These are phyloP conservation scores for Petroica traversi DNA, from an alignment of 2,113 vertebrate genomes.

Conservation along the genomic window DNA sequence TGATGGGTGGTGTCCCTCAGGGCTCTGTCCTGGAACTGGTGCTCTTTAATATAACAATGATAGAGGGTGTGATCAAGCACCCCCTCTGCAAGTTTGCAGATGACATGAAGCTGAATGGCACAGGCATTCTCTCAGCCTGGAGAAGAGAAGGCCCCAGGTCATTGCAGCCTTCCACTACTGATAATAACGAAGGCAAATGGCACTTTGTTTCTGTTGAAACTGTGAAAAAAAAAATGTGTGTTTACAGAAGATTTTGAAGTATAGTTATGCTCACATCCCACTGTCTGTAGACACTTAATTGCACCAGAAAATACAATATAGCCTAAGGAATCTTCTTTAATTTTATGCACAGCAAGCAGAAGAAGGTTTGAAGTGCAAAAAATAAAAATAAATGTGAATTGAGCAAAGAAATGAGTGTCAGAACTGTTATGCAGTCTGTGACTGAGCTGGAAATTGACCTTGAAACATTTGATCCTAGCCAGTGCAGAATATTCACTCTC, in stretches of 20 bases:
- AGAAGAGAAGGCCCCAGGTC: background rate
- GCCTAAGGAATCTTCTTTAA: background rate
- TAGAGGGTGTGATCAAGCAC: background rate
- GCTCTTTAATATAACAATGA: background rate
- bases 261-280: background rate
- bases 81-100: background rate
- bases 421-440: background rate
- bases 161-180: background rate
- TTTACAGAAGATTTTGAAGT: background rate
- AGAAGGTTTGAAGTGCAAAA: background rate
- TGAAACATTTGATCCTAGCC: background rate
- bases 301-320: background rate
- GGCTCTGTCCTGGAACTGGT: background rate
- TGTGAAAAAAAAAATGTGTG: background rate
- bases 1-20: background rate
- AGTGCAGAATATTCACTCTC: background rate
- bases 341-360: background rate
- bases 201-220: background rate
- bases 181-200: background rate
- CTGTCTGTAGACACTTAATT: background rate
- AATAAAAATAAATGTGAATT: background rate
- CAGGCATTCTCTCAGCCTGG: background rate
- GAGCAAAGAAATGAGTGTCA: background rate
- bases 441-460: background rate
- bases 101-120: background rate